Base-by-base conservation (phyloP, 1,140 invertebrate genomes). In the Lucilia sericata region DNA sequence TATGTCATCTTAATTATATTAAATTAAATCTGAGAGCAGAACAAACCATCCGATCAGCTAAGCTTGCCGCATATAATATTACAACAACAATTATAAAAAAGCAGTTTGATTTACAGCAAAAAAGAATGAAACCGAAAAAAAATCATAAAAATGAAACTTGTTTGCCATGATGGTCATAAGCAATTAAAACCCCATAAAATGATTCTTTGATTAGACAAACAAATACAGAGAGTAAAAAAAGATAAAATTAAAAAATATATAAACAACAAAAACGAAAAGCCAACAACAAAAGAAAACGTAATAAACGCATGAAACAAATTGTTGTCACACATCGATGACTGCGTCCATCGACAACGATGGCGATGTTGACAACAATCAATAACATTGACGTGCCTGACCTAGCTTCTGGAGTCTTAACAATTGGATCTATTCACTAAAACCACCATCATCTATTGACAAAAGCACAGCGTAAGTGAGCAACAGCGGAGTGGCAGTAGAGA, bases 361-460 rank as follows among this genome's bases (percentile, higher is more conserved):
- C 5, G 13, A 60, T 17, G 55, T 70, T 70, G 65, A 25, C 9
- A 25, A 70, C 65, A 70, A 70, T 70, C 65, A 70, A 70, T 70
- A 70, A 70, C 65, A 70, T 70, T 70, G 65, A 25, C 65, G 65
- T 70, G 65, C 65, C 65, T 70, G 65, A 70, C 65, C 65, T 21
- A 25, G 65, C 65, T 21, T 19, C 21, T 70, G 65, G 65, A 25
- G 65, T 70, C 65, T 70, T 70, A 70, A 70, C 65, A 70, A 70
- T 25, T 70, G 65, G 55, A 70, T 70, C 21, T 70, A 70, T 70
- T 70, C 65, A 70, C 7, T 25, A 70, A 70, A 70, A 70, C 65
- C 17, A 30, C 25, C 25, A 30, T 30, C 25, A 17, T 70, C 9
- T 70, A 70, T 70, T 70, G n/a, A 70, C 65, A 70, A 21, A 10